These are phyloP conservation scores for Caenorhabditis auriculariae DNA, from an alignment of 2,888 invertebrate genomes.

Conservation along the genomic window DNA sequence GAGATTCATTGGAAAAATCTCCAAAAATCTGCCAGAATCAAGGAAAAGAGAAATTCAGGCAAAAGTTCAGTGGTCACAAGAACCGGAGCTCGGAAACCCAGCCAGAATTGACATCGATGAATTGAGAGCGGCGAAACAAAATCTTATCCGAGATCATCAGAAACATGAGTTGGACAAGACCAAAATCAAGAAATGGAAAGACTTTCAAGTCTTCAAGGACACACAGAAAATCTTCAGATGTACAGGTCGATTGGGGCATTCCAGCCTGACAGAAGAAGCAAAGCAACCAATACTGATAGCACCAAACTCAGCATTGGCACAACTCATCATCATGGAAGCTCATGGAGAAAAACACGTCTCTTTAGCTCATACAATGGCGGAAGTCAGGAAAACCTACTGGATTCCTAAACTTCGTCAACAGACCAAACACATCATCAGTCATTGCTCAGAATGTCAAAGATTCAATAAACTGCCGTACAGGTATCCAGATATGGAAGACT, in stretches of 20 bases:
- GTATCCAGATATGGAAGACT: background rate
- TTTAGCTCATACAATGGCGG: background rate
- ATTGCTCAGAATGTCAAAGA: conserved; percentile 9
- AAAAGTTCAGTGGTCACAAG: no score
- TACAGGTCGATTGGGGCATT: background rate
- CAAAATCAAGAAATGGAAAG: background rate
- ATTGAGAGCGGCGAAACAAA: background rate
- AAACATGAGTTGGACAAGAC: background rate
- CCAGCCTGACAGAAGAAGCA: background rate
- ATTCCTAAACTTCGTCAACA: background rate
- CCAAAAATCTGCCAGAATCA: no score
- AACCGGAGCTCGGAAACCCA: no score
- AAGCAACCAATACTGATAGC: background rate
- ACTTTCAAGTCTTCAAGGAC: background rate
- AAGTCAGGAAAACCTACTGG: conserved; percentile 5
- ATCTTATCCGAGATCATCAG: background rate
- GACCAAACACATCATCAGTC: background rate
- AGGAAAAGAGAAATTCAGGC: no score
- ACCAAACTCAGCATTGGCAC: background rate
- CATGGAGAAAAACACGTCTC: background rate
- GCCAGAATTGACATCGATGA: no score
- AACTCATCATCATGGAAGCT: background rate
- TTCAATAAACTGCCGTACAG: background rate
- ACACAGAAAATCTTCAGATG: background rate
- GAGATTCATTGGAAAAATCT: no score